A percentile compares a stretch with the other conserved stretches of the same genome.
Evolutionary conservation across 2,888 invertebrate genomes (phyloP).

Genomic region (Sycophila texana): DNA sequence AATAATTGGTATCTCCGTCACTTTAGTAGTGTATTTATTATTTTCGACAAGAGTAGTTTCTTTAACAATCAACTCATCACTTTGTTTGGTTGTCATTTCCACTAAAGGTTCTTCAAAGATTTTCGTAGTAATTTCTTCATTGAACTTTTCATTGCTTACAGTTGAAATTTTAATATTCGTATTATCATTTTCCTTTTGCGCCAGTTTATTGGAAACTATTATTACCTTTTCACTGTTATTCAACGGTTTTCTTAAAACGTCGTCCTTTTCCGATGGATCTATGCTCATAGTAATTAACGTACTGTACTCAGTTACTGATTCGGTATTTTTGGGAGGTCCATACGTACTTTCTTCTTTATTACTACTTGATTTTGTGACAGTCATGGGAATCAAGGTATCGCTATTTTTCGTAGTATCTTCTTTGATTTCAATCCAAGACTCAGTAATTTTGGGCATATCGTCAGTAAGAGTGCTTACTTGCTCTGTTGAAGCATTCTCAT

Average conservation of each 20-base stretch:
- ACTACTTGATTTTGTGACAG: background rate
- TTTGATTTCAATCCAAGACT: constrained; percentile 5
- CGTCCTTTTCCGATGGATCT: no score
- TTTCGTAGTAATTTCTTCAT: background rate
- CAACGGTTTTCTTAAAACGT: no score
- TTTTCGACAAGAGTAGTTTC: background rate
- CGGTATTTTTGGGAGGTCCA: background rate
- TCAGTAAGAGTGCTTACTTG: background rate
- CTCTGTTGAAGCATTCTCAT: no score
- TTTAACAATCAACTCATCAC: background rate
- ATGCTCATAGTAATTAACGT: no score
- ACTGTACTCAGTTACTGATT: no score
- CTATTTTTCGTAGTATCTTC: constrained; percentile 26
- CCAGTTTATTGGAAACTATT: no score
- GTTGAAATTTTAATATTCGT: no score
- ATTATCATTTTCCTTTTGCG: no score
- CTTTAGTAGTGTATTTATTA: constrained; percentile 1
- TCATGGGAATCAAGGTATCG: background rate
- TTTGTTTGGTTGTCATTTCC: background rate
- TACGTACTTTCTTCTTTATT: constrained; percentile 11
- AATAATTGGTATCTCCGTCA: background rate
- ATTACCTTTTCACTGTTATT: no score
- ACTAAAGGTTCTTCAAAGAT: background rate
- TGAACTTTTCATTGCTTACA: no score
- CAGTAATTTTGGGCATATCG: constrained; percentile 7